These are phyloP conservation scores for Euwallacea fornicatus DNA, from an alignment of 1,140 invertebrate genomes.

Conservation along the genomic window DNA sequence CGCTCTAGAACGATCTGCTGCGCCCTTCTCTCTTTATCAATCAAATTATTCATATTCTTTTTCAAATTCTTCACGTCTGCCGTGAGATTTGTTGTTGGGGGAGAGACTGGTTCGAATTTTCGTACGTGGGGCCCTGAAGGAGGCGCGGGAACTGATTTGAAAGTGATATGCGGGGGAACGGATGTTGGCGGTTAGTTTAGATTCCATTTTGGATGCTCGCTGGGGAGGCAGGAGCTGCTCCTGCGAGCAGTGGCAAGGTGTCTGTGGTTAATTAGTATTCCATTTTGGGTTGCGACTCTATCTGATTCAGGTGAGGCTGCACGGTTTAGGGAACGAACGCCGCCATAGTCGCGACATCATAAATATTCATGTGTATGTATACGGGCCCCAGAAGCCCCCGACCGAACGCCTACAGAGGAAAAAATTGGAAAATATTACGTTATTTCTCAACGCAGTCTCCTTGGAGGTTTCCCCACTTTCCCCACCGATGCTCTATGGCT, in stretches of 20 bases:
- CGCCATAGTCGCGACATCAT: too few species aligned
- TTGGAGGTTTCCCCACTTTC: too few species aligned
- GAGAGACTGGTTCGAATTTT: slow-evolving; percentile 33
- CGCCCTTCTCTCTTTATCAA: slow-evolving; percentile 47
- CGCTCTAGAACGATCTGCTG: slow-evolving; percentile 35
- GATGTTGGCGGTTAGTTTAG: neutral
- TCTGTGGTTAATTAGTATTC: neutral
- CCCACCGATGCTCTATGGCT: too few species aligned
- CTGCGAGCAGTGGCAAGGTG: too few species aligned
- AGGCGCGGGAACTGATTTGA: slow-evolving; percentile 31
- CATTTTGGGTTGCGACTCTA: neutral
- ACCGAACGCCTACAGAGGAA: too few species aligned
- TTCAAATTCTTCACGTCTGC: slow-evolving; percentile 45
- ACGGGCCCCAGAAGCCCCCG: too few species aligned
- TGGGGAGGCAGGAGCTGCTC: neutral
- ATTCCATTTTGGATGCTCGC: neutral
- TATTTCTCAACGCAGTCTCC: too few species aligned
- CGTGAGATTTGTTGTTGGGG: slow-evolving; percentile 33
- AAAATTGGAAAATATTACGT: too few species aligned
- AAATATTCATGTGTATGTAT: too few species aligned
- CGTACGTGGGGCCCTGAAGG: slow-evolving; percentile 28
- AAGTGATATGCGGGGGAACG: neutral
- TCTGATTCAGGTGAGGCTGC: neutral
- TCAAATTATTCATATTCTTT: slow-evolving; percentile 48
- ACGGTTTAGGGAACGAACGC: neutral